Percentiles rank a stretch among this genome's conserved stretches.
Evolutionary conservation across 2,888 invertebrate species (phyloP).

Genomic region (Arge pagana): DNA sequence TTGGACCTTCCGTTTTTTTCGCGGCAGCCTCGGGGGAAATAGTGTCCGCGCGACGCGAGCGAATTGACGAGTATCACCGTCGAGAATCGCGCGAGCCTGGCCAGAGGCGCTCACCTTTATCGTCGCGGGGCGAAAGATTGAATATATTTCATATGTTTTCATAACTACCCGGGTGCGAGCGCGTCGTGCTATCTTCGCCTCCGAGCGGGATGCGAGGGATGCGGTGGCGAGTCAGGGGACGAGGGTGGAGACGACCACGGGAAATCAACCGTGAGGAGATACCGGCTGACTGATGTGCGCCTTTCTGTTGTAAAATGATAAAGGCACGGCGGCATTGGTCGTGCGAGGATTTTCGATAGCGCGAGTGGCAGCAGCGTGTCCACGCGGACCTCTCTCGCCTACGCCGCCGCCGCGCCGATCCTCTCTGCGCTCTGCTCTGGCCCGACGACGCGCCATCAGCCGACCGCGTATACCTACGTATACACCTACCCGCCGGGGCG

Average conservation of each 20-base stretch:
- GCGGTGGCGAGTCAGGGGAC: constrained; percentile 30
- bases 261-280: constrained; percentile 61
- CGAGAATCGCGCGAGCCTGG: too few relatives aligned
- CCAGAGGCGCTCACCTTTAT: not conserved
- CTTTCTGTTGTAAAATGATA: constrained; percentile 60
- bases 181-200: constrained; percentile 33
- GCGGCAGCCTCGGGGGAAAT: too few relatives aligned
- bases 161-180: constrained; percentile 48
- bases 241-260: constrained; percentile 54
- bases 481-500: constrained; percentile 3
- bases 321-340: constrained; percentile 57
- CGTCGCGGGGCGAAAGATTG: constrained; percentile 48
- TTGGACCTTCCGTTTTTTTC: too few relatives aligned
- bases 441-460: constrained; percentile 21
- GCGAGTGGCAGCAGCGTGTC: constrained; percentile 32
- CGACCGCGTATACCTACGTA: not conserved
- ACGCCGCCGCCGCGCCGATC: constrained; percentile 35
- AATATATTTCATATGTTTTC: constrained; percentile 60
- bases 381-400: constrained; percentile 36
- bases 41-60: too few relatives aligned
- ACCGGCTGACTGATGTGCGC: constrained; percentile 59
- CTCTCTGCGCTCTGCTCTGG: constrained; percentile 20
- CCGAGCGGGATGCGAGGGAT: constrained; percentile 28
- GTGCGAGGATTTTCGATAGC: constrained; percentile 56
- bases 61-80: too few relatives aligned